Evolutionary conservation across 2,797 vertebrate genomes (phyloP).

Genomic region (Premnoplex brunnescens): DNA sequence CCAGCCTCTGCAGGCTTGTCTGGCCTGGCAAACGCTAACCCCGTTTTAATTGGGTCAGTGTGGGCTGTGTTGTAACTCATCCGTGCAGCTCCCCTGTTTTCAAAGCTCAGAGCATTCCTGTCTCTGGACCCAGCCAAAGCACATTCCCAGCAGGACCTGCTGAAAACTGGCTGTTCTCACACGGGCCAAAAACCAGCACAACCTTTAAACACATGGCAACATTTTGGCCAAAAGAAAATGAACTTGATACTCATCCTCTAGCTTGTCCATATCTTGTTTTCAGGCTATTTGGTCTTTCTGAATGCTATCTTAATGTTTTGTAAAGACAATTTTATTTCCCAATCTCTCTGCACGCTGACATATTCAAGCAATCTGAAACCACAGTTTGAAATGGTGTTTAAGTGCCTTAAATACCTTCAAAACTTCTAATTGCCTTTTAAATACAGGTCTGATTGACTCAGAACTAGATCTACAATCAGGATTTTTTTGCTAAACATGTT

Average conservation of each 20-base stretch:
- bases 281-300: neutral
- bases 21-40: neutral
- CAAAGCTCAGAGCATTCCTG: neutral
- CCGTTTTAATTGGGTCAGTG: neutral
- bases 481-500: neutral
- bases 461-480: neutral
- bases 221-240: neutral
- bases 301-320: neutral
- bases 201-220: neutral
- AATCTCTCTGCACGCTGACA: neutral
- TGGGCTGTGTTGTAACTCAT: neutral
- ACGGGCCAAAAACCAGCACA: neutral
- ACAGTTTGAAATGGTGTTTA: neutral
- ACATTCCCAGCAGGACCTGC: neutral
- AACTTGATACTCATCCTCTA: neutral
- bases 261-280: neutral
- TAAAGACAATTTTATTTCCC: neutral
- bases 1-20: neutral
- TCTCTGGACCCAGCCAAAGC: neutral
- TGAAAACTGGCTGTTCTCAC: fast-evolving
- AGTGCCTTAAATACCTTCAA: neutral
- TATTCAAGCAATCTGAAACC: neutral
- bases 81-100: fast-evolving
- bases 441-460: neutral
- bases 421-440: neutral